Base-by-base conservation (phyloP, 2,888 invertebrate genomes). In the Timandra comae region DNA sequence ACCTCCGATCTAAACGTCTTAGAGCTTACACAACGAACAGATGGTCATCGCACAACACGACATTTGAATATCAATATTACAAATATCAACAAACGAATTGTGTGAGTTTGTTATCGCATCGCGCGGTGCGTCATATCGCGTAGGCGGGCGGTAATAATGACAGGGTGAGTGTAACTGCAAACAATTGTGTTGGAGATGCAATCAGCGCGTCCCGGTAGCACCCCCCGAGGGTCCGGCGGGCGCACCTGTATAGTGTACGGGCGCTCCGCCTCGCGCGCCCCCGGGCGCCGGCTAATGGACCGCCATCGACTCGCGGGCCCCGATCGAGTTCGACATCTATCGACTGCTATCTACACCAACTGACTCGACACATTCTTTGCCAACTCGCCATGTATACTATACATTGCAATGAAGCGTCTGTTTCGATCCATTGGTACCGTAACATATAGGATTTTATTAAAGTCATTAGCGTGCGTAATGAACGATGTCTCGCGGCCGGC, bases 401-500 rank as follows among this genome's bases (percentile, higher is more conserved):
- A 27, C 8, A 3, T 7, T 2, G 32, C 23, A 7, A 22, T 11
- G 22, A 5, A 6, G 4, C 11, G 11, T 27, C 29, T 12, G 16
- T 35, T 26, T 26, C 16, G 4, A 16, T 3, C 19, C 9, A 40
- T 25, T 47, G 49, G 58, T 63, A 35, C 35, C 33, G 51, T 52
- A 43, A 58, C 63, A 62, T 68, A 56, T 67, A 69, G 61, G 65
- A 64, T 71, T 74, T 72, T 72, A 77, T 78, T 64, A 68, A 69
- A 64, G 67, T 56, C 61, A 76, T 78, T 76, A 75, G 61, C 49
- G 58, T 58, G 61, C 54, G 64, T 75, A 78, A 79, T 77, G 74
- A 73, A 76, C 68, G 71, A 73, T 72, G 75, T 74, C 77, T 69
- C 68, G 71, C 52, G 74, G 76, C 69, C 56, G 63, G 70, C 66